Evolutionary conservation across 1,140 invertebrate species (phyloP).

Genomic region (Holotrichia oblita): DNA sequence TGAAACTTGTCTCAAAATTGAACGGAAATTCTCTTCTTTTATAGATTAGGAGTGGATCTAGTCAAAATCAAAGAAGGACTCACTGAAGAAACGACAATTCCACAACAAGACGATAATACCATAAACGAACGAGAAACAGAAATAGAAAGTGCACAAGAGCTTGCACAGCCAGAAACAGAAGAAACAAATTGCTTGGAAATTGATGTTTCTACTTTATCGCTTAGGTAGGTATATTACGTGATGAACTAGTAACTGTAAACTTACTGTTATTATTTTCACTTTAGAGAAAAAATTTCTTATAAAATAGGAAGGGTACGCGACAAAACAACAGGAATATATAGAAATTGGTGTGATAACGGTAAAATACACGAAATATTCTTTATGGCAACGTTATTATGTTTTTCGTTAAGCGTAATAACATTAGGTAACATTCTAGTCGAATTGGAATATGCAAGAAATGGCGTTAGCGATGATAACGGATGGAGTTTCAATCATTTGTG

Average conservation of each 20-base stretch:
- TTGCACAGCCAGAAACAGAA: constrained; percentile 29
- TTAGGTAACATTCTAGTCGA: constrained; percentile 55
- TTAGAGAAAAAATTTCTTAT: constrained; percentile 50
- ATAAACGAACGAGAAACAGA: constrained; percentile 37
- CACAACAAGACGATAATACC: constrained; percentile 28
- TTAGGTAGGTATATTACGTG: constrained; percentile 8
- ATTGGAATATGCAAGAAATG: constrained; percentile 50
- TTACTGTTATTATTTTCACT: no score
- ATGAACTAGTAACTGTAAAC: background rate
- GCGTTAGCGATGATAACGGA: background rate
- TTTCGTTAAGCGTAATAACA: constrained; percentile 54
- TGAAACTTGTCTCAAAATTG: no score
- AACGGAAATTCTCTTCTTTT: no score
- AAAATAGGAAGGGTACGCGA: constrained; percentile 42
- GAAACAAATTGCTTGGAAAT: background rate
- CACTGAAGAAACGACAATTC: constrained; percentile 45
- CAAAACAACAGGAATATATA: constrained; percentile 47
- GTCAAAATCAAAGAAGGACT: constrained; percentile 57
- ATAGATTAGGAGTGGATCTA: constrained; percentile 56
- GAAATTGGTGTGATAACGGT: constrained; percentile 48
- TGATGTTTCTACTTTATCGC: constrained; percentile 41
- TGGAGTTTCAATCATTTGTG: constrained; percentile 23
- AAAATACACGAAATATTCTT: constrained; percentile 52
- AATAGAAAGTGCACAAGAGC: constrained; percentile 8
- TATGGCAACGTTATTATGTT: constrained; percentile 56